Conservation (phyloP, 1,140 invertebrate species). For the Dendrolimus punctatus region DNA sequence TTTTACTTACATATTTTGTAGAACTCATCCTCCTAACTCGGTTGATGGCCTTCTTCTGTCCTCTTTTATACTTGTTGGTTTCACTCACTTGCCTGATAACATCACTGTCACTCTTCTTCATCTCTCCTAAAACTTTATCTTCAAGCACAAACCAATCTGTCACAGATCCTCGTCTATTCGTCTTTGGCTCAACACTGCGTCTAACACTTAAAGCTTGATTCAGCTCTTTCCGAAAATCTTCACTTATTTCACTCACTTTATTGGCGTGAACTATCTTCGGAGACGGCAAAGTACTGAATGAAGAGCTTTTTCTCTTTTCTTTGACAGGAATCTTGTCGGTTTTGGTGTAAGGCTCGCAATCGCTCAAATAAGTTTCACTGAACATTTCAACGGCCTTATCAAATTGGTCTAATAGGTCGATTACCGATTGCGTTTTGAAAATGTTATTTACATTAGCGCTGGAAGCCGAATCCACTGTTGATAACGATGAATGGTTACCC, state of each 20-base stretch:
- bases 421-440: conserved; percentile 45
- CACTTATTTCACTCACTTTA: conserved; percentile 46
- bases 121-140: conserved; percentile 21
- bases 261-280: conserved; percentile 52
- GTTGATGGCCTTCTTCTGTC: conserved; percentile 49
- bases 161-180: conserved; percentile 44
- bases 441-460: conserved; percentile 25
- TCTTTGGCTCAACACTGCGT: conserved; percentile 24
- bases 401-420: conserved; percentile 53
- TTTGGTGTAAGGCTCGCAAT: conserved; percentile 56
- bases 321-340: conserved; percentile 22
- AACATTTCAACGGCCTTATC: conserved; percentile 55
- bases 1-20: conserved; percentile 63
- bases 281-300: conserved; percentile 45
- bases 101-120: conserved; percentile 4
- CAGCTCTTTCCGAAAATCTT: conserved; percentile 52
- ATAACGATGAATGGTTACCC: conserved; percentile 39
- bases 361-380: conserved; percentile 59
- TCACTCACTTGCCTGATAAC: conserved; percentile 14
- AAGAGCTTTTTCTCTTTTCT: conserved; percentile 48
- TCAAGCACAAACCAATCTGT: conserved; percentile 63
- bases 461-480: conserved; percentile 25
- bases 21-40: conserved; percentile 57
- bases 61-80: conserved; percentile 43
- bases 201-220: conserved; percentile 34